A percentile compares a stretch with the other conserved stretches of the same genome.
Conservation (phyloP, 2,113 vertebrate species). For the Tetrao urogallus region DNA sequence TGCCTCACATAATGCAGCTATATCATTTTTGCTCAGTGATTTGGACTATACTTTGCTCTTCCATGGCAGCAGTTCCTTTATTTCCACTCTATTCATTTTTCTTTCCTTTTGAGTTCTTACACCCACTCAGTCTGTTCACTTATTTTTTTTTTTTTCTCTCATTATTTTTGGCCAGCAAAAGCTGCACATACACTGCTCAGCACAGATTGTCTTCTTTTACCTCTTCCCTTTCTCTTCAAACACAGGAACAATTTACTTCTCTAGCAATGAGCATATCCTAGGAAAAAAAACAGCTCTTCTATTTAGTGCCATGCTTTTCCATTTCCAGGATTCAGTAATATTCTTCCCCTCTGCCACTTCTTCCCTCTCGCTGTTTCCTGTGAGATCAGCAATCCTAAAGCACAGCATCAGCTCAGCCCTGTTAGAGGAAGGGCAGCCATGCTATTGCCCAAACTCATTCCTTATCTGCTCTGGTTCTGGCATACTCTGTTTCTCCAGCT, state of each 20-base stretch:
- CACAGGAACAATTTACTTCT: neutral
- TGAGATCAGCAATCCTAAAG: neutral
- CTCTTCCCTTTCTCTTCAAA: neutral
- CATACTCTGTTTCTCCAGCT: neutral
- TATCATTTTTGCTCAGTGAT: neutral
- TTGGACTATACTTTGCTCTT: neutral
- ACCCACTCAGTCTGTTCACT: neutral
- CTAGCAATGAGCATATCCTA: neutral
- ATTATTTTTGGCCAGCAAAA: neutral
- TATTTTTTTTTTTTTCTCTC: neutral
- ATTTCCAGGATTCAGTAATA: neutral
- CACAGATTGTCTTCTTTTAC: neutral
- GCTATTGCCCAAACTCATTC: neutral
- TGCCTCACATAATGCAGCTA: neutral
- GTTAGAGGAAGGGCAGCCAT: neutral
- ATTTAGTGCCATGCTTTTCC: neutral
- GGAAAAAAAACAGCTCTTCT: neutral
- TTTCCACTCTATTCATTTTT: neutral
- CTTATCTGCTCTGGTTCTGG: neutral
- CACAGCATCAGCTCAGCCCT: neutral
- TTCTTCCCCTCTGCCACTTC: neutral
- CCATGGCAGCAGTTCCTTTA: neutral
- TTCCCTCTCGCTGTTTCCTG: neutral
- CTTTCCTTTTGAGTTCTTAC: neutral
- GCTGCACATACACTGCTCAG: fast-evolving